Base-by-base conservation (phyloP, 1,140 invertebrate species). In the Adoxophyes honmai region DNA sequence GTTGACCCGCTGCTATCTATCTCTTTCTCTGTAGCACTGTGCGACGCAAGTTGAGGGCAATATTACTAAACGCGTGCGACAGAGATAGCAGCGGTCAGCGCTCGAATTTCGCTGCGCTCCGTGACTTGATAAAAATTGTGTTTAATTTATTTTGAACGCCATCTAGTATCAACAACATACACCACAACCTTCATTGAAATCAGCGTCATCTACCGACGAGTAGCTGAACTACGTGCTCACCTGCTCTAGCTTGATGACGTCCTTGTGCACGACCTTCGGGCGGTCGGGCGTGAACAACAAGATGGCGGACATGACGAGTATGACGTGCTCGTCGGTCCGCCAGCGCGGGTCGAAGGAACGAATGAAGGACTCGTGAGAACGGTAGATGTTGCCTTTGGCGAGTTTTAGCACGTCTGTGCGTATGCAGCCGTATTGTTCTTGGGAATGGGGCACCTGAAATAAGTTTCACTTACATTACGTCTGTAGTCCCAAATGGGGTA, bases 231-330 rank as follows among this genome's bases (percentile, higher is more conserved):
- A 28, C 2, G 2, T 28, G 55, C 59, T 72, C 71, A 94, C 95
- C 90, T 98, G 97, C 85, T 97, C 96, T 44, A 96, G 86, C 85
- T 94, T 94, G 58, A 98, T 95, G 14, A 96, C 93, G 76, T 97
- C 95, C 34, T 92, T 91, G 82, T 98, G 95, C 55, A 96, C 92
- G 6, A 98, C 92, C 70, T 93, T 92, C 3, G 94, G 90, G 57
- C 97, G 88, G 60, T 96, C 93, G 0, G 97, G 95, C 21, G 94
- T 94, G 80, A 98, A 98, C 9, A 98, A 89, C 42, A 96, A 91
- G 67, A 98, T 97, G 53, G 97, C 96, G 76, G 95, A 95, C 72
- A 98, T 90, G 57, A 98, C 94, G 8, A 98, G 91, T 81, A 98
- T 96, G 16, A 98, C 94, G 76, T 96, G 94, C 76, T 97, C 95